These are phyloP conservation scores for Theodoxus fluviatilis DNA, from an alignment of 2,888 invertebrate genomes.

Conservation along the genomic window DNA sequence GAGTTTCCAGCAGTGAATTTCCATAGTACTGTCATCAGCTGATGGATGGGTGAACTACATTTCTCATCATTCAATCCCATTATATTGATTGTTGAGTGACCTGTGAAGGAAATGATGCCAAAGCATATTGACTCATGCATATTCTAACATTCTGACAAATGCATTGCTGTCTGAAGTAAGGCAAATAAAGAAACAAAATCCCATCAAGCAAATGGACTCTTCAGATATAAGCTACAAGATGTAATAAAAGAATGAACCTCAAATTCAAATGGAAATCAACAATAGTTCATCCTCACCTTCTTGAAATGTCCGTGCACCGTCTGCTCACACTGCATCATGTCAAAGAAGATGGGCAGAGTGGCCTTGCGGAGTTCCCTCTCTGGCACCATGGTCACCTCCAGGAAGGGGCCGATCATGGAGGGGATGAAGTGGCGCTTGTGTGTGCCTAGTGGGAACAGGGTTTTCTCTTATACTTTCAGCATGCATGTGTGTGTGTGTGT, in stretches of 20 bases:
- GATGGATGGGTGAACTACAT: too few relatives aligned
- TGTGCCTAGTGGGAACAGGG: constrained; percentile 75
- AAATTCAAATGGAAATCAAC: neutral
- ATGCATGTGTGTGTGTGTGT: neutral
- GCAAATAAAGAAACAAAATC: neutral
- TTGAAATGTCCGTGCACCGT: constrained; percentile 84
- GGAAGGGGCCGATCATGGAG: constrained; percentile 89
- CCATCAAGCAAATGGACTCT: too few relatives aligned
- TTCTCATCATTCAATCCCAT: too few relatives aligned
- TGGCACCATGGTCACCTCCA: constrained; percentile 90
- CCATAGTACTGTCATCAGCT: too few relatives aligned
- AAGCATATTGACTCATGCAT: neutral
- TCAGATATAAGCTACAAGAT: too few relatives aligned
- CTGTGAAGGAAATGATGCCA: too few relatives aligned
- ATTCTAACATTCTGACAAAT: neutral
- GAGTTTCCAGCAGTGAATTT: too few relatives aligned
- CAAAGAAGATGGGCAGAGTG: constrained; percentile 89
- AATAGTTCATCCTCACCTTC: constrained; percentile 68
- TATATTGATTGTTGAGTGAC: too few relatives aligned
- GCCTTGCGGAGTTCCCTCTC: constrained; percentile 85
- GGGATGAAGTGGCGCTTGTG: constrained; percentile 89
- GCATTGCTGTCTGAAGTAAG: neutral
- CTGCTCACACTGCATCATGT: constrained; percentile 94
- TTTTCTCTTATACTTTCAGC: neutral
- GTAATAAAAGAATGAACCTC: neutral